phyloP scores from a whole-genome alignment of 2,888 invertebrate genomes.

The Aphrophora alni region DNA sequence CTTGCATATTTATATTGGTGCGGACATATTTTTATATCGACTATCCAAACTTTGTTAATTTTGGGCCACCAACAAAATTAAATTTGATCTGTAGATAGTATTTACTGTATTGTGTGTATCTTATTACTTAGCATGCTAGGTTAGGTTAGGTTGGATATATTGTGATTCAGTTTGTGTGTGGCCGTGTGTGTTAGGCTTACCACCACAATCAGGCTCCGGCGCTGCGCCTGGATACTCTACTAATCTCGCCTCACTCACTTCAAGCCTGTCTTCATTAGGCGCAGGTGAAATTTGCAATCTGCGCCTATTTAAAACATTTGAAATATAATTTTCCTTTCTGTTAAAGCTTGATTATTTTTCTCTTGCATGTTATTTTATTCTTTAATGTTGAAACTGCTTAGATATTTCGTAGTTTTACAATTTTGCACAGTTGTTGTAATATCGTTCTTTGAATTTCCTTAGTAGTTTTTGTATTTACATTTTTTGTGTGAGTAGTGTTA shows the following conservation, averaged over 20 bases:
- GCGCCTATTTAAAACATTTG: background rate
- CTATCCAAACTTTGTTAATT: too few relatives aligned
- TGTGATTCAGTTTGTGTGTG: conserved; percentile 8
- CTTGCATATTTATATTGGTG: too few relatives aligned
- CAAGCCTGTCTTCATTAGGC: conserved; percentile 54
- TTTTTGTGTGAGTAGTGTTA: too few relatives aligned
- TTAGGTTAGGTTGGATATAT: background rate
- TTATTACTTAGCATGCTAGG: background rate
- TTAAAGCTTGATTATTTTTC: background rate
- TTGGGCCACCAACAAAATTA: too few relatives aligned
- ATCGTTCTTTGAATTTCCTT: too few relatives aligned
- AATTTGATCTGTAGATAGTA: too few relatives aligned
- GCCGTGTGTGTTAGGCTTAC: conserved; percentile 45
- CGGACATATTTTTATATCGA: too few relatives aligned
- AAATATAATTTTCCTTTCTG: background rate
- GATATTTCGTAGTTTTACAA: conserved; percentile 2
- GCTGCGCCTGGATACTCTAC: conserved; percentile 49
- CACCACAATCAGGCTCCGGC: conserved; percentile 58
- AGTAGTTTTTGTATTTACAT: too few relatives aligned
- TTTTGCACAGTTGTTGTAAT: background rate
- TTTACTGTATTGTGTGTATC: background rate
- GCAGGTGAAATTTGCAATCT: conserved; percentile 49
- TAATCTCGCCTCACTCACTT: conserved; percentile 52
- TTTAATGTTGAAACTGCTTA: too few relatives aligned
- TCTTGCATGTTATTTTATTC: conserved; percentile 6